Conservation (phyloP, 2,797 vertebrate genomes). For the Adelosebastes latens region DNA sequence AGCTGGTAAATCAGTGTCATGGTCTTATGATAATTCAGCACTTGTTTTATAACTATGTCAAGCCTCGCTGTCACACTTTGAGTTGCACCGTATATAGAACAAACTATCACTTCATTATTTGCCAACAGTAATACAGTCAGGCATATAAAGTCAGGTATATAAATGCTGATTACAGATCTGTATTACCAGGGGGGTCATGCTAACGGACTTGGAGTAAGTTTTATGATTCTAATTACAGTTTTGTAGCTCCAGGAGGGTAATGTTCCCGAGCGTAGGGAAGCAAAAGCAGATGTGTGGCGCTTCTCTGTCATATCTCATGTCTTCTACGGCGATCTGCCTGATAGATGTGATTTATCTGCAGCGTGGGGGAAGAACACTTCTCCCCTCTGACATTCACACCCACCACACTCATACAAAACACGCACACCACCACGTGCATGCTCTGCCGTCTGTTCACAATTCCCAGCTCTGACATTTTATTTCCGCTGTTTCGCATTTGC, state of each 20-base stretch:
- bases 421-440: constrained; percentile 36
- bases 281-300: constrained; percentile 77
- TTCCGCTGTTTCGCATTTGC: constrained; percentile 65
- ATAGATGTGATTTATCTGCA: constrained; percentile 77
- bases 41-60: constrained; percentile 39
- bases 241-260: constrained; percentile 65
- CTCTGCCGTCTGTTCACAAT: constrained; percentile 75
- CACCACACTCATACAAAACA: constrained; percentile 54
- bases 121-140: constrained; percentile 19
- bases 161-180: constrained; percentile 63
- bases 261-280: constrained; percentile 65
- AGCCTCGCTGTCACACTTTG: constrained; percentile 23
- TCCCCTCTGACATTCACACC: constrained; percentile 71
- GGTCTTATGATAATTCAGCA: constrained; percentile 3
- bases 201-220: constrained; percentile 65
- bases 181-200: constrained; percentile 49
- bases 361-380: constrained; percentile 55
- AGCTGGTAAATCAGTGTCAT: constrained; percentile 12
- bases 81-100: constrained; percentile 21
- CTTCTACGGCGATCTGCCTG: constrained; percentile 65
- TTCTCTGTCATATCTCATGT: constrained; percentile 73
- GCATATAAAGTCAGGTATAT: constrained; percentile 39
- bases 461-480: constrained; percentile 77
- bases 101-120: constrained; percentile 40
- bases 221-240: constrained; percentile 71